Percentiles rank a stretch among this genome's conserved stretches.
Conservation (phyloP, 2,888 invertebrate species). For the Crocallis elinguaria region DNA sequence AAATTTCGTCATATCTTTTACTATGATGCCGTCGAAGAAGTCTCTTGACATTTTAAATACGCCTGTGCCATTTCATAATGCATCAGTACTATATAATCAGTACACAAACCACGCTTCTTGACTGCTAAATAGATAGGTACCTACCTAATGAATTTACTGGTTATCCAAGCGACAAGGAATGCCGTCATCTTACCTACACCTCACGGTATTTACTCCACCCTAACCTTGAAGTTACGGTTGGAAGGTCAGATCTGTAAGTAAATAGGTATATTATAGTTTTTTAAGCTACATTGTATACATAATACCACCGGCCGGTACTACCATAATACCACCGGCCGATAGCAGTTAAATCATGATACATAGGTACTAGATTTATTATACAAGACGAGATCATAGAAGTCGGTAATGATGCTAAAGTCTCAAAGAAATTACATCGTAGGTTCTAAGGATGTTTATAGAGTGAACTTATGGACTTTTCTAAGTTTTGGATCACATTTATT, state of each 20-base stretch:
- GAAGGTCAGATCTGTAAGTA: constrained; percentile 34
- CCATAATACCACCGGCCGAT: no score
- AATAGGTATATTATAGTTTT: constrained; percentile 32
- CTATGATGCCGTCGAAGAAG: no score
- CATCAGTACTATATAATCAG: neutral
- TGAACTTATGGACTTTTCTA: no score
- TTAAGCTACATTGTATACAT: constrained; percentile 30
- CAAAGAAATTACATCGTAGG: no score
- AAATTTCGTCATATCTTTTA: no score
- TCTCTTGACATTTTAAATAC: neutral
- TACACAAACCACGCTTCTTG: constrained; percentile 5
- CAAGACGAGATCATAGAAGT: neutral
- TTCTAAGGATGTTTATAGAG: no score
- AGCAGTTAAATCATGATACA: neutral
- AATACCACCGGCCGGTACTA: neutral
- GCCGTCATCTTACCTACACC: constrained; percentile 30
- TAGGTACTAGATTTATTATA: neutral
- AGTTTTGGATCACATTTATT: no score
- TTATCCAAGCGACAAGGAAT: constrained; percentile 14
- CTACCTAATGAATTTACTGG: constrained; percentile 9
- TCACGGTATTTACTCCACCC: constrained; percentile 12
- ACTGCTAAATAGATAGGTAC: constrained; percentile 5
- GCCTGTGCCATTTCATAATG: neutral
- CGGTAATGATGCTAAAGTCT: no score
- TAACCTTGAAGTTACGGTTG: constrained; percentile 34